A percentile compares a stretch with the other conserved stretches of the same genome.
Evolutionary conservation across 2,113 vertebrate species (phyloP).

Genomic region (Burhinus oedicnemus): DNA sequence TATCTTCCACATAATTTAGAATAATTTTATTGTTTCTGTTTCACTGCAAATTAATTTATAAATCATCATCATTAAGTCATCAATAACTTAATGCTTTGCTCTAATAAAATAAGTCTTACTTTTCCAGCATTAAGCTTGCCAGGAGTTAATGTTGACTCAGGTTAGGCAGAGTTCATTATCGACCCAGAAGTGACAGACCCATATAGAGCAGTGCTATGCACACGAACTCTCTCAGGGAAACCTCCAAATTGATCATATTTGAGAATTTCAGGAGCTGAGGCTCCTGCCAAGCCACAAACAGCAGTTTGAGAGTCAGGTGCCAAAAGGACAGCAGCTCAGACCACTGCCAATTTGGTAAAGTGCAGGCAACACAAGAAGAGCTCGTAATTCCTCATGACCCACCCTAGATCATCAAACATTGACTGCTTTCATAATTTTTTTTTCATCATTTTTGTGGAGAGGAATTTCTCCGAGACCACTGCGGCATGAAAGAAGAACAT

Average conservation of each 20-base stretch:
- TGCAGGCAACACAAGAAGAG: neutral
- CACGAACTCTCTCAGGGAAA: neutral
- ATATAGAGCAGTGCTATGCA: neutral
- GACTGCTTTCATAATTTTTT: neutral
- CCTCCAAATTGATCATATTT: neutral
- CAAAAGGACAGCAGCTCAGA: neutral
- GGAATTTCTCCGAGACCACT: neutral
- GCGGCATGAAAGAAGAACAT: neutral
- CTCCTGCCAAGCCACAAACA: neutral
- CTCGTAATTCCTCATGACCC: neutral
- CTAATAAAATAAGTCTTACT: neutral
- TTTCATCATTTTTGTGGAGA: neutral
- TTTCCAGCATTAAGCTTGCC: neutral
- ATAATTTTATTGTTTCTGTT: neutral
- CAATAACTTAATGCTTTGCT: neutral
- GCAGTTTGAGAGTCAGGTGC: neutral
- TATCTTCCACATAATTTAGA: neutral
- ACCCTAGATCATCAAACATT: neutral
- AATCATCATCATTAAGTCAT: neutral
- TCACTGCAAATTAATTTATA: neutral
- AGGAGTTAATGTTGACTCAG: neutral
- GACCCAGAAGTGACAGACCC: neutral
- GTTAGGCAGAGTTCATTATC: neutral
- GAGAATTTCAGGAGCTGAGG: neutral
- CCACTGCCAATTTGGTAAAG: neutral